phyloP scores from a whole-genome alignment of 2,113 vertebrate genomes.

The Brachypteracias leptosomus region DNA sequence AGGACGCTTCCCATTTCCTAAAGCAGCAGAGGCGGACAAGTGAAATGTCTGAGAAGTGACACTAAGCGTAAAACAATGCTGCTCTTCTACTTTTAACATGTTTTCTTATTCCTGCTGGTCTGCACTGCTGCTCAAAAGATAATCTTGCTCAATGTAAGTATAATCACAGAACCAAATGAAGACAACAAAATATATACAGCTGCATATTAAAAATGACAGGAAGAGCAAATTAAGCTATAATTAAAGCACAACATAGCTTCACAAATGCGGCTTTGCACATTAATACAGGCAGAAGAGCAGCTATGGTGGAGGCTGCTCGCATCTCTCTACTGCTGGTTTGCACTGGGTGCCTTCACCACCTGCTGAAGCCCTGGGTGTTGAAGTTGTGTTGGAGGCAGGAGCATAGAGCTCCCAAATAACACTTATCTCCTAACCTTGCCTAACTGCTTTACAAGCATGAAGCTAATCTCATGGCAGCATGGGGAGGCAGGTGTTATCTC shows the following conservation, averaged over 20 bases:
- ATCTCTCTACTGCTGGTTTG: neutral
- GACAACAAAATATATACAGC: neutral
- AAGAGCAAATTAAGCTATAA: neutral
- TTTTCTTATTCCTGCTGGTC: neutral
- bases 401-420: neutral
- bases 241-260: neutral
- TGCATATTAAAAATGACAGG: neutral
- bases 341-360: rapidly evolving
- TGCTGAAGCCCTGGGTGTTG: neutral
- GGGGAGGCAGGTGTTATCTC: neutral
- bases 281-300: rapidly evolving
- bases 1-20: neutral
- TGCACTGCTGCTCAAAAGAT: neutral
- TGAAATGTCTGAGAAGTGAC: neutral
- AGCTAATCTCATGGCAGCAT: neutral
- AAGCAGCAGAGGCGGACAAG: neutral
- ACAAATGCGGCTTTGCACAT: neutral
- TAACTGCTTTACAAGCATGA: neutral
- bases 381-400: neutral
- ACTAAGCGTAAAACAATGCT: neutral
- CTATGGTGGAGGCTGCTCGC: neutral
- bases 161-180: neutral
- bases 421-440: neutral
- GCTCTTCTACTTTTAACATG: neutral
- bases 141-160: neutral